A percentile compares a stretch with the other conserved stretches of the same genome.
These are phyloP conservation scores for Toxotes jaculatrix DNA, from an alignment of 2,113 vertebrate species.

Conservation along the genomic window DNA sequence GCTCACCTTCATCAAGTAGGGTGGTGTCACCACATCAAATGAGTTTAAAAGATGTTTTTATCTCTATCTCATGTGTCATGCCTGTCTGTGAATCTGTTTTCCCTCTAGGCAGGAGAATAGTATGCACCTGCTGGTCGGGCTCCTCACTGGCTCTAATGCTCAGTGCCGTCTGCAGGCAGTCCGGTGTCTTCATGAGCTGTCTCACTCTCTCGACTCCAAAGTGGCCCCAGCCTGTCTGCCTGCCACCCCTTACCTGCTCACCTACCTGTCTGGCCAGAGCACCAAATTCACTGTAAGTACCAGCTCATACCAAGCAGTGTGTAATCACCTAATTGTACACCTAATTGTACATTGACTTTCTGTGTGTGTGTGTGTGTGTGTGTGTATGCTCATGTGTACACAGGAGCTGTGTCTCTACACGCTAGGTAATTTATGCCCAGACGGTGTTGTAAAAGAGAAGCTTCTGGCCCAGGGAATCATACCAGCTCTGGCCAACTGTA, in stretches of 20 bases:
- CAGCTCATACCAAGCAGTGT: neutral
- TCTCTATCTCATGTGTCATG: neutral
- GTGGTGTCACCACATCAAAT: neutral
- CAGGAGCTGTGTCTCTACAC: conserved; percentile 97
- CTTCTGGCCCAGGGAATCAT: conserved; percentile 94
- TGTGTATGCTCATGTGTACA: conserved; percentile 20
- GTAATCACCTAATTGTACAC: neutral
- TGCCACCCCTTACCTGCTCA: conserved; percentile 94
- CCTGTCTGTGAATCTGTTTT: neutral
- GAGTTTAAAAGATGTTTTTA: neutral
- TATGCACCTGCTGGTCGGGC: conserved; percentile 87
- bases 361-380: neutral
- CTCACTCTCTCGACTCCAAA: conserved; percentile 86
- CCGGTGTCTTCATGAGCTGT: conserved; percentile 91
- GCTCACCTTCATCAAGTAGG: conserved; percentile 89
- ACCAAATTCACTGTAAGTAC: conserved; percentile 90
- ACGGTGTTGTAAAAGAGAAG: conserved; percentile 88
- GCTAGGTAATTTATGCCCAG: conserved; percentile 92
- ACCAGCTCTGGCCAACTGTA: conserved; percentile 87
- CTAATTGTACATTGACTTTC: neutral
- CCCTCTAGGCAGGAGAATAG: conserved; percentile 89
- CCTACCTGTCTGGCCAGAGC: conserved; percentile 93
- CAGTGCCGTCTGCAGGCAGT: conserved; percentile 90
- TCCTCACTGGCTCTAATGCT: conserved; percentile 89
- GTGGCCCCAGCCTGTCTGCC: conserved; percentile 90